Evolutionary conservation across 2,797 vertebrate species (phyloP), one percentile per base, ranked within the genome.

Genomic region (Hypotaenidia philippensis): DNA sequence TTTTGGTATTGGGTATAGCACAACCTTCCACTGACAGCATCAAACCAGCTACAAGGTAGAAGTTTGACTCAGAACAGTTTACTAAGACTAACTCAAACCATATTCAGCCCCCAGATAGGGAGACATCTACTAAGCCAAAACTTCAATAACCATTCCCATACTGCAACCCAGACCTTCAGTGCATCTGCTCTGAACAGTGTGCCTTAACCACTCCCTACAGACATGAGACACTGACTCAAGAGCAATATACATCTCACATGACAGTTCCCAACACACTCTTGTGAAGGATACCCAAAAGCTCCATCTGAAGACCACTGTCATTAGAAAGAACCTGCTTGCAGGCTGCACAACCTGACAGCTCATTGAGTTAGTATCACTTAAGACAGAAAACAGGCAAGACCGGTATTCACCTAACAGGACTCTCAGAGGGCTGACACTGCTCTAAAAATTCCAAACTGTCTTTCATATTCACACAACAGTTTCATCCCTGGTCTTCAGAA

Each of bases 211-310:
- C 27, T 47, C 38, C 22, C 17, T 22, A 6, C 21, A 38, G 47
- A 60, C 45, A 17, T 7, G 14, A 52, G 21, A 38, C 59, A 10
- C 17, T 21, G 20, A n/a, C 32, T 76, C 75, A 17, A 9, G 36
- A 15, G 36, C 38, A 40, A 40, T 3, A 38, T 1, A 5, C 36
- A 26, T 47, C 57, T 61, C 2, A 0, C 6, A 6, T 3, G 23
- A 65, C 1, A 20, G 36, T 22, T 93, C n/a, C 36, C 40, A 40
- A 47, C 59, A 23, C 1, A 11, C 66, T 77, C n/a, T 6, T 56
- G 36, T 18, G 45, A 55, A 69, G 34, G 14, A 34, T 10, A 44
- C 40, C 36, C 14, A 9, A 47, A 89, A 82, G 44, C 53, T 70
- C 41, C 50, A 17, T 22, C 59, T 53, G 29, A 57, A 66, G 53